Evolutionary conservation across 2,797 vertebrate species (phyloP).

Genomic region (Cuniculus paca): DNA sequence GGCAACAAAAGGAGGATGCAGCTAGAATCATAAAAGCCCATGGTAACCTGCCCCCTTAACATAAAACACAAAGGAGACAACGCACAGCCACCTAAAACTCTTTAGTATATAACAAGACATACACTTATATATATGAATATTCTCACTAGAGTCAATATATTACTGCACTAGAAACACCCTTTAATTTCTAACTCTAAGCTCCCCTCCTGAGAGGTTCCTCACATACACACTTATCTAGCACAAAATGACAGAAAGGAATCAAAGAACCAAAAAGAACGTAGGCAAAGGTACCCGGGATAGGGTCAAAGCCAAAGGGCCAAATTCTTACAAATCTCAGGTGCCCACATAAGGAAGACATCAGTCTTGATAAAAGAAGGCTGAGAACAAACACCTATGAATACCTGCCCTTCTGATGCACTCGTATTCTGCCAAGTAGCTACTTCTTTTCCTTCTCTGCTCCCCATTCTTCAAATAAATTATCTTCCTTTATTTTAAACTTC

Average conservation of each 20-base stretch:
- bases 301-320: neutral
- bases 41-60: neutral
- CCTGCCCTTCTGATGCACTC: neutral
- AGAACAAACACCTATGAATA: neutral
- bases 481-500: neutral
- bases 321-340: neutral
- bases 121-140: neutral
- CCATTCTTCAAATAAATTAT: neutral
- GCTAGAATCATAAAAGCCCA: neutral
- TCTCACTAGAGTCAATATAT: neutral
- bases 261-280: neutral
- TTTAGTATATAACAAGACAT: neutral
- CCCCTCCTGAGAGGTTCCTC: neutral
- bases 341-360: neutral
- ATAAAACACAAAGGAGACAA: neutral
- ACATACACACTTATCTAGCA: neutral
- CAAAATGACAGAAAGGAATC: neutral
- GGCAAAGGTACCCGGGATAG: neutral
- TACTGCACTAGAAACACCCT: neutral
- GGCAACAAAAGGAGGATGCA: neutral
- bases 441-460: neutral
- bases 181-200: neutral
- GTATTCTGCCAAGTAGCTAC: neutral
- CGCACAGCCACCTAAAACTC: neutral
- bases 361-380: neutral